phyloP scores from a whole-genome alignment of 2,888 invertebrate species.

The Piscicola geometra region DNA sequence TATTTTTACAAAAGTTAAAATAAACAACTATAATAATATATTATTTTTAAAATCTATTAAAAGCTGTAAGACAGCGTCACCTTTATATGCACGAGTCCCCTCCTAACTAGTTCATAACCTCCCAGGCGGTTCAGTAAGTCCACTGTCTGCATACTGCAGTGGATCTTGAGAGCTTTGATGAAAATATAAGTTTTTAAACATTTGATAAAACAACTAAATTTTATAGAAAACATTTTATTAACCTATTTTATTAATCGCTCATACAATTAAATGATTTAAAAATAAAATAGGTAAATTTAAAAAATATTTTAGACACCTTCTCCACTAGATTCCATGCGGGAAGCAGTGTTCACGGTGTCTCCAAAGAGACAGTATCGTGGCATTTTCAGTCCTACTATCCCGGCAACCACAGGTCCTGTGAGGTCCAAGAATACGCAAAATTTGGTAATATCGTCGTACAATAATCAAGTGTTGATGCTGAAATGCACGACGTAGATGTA shows the following conservation, averaged over 20 bases:
- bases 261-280: too few species aligned
- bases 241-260: too few species aligned
- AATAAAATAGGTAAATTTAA: too few species aligned
- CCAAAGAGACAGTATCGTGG: slow-evolving; percentile 71
- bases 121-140: slow-evolving; percentile 54
- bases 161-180: slow-evolving; percentile 54
- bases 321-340: slow-evolving; percentile 51
- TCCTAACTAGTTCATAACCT: slow-evolving; percentile 54
- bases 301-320: slow-evolving; percentile 44
- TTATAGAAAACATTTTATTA: neutral
- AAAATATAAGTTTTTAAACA: too few species aligned
- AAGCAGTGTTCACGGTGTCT: slow-evolving; percentile 53
- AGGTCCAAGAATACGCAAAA: neutral
- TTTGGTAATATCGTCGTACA: too few species aligned
- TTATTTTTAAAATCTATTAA: too few species aligned
- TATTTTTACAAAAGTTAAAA: too few species aligned
- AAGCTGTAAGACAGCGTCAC: too few species aligned
- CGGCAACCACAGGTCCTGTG: slow-evolving; percentile 60
- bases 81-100: slow-evolving; percentile 57
- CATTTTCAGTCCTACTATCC: slow-evolving; percentile 85
- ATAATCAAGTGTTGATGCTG: too few species aligned
- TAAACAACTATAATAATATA: too few species aligned
- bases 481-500: too few species aligned
- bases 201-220: too few species aligned
- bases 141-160: slow-evolving; percentile 53